These are phyloP conservation scores for Xylota sylvarum DNA, from an alignment of 2,888 invertebrate species.

Conservation along the genomic window DNA sequence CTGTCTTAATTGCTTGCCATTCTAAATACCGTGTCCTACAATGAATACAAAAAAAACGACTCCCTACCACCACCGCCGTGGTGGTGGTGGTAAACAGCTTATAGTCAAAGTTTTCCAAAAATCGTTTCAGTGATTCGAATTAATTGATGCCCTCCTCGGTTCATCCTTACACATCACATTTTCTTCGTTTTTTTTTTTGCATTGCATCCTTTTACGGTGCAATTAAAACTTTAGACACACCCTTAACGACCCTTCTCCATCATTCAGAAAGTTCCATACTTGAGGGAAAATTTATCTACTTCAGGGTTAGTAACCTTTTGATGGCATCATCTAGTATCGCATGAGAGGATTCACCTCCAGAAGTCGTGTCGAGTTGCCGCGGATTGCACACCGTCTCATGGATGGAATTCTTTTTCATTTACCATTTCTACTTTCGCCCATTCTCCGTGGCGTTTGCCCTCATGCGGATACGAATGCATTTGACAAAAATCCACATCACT, in stretches of 20 bases:
- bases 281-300: conserved; percentile 48
- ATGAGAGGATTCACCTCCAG: conserved; percentile 24
- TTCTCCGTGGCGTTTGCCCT: not conserved
- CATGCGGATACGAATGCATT: conserved; percentile 29
- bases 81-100: conserved; percentile 1
- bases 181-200: too few species aligned
- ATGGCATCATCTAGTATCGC: conserved; percentile 28
- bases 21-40: too few species aligned
- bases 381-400: conserved; percentile 15
- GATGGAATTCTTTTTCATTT: conserved; percentile 37
- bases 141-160: conserved; percentile 17
- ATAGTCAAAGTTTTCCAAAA: conserved; percentile 4
- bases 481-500: conserved; percentile 65
- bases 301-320: conserved; percentile 61
- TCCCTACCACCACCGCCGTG: not conserved
- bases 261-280: conserved; percentile 47
- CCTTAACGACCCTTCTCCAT: conserved; percentile 62
- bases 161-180: not conserved
- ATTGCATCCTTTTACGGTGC: conserved; percentile 38
- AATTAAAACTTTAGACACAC: conserved; percentile 71
- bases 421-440: not conserved
- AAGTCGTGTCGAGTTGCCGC: conserved; percentile 31
- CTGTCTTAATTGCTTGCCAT: too few species aligned
- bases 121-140: conserved; percentile 33
- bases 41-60: not conserved